Base-by-base conservation (phyloP, 2,797 vertebrate species). In the Danio kyathit region DNA sequence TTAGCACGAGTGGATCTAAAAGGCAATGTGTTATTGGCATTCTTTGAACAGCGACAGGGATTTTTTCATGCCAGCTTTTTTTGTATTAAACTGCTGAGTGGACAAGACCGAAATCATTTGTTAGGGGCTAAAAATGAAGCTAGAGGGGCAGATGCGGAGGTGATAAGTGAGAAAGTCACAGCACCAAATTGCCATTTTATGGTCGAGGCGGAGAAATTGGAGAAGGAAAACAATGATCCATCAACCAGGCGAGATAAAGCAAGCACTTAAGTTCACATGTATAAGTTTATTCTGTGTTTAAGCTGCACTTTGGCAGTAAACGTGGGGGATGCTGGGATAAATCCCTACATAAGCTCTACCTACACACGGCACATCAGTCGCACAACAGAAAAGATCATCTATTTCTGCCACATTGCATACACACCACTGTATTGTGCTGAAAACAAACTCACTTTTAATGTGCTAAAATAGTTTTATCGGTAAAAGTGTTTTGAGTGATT, bases 271-370 rank as follows among this genome's bases (percentile, higher is more conserved):
- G 19, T 43, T 46, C 2, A 11, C 80, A 64, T 83, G 81, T 92
- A 88, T 90, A 89, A 90, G 90, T 92, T 91, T 86, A 92, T 88
- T 89, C 89, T 86, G 86, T 56, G 80, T 83, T 79, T 52, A 79
- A 89, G 88, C 66, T 13, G 71, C 79, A 85, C 88, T 76, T 83
- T 88, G 86, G 90, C 89, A 91, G 91, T 91, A 91, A 92, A 93
- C 10, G 76, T 77, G 86, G 74, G 81, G 84, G 88, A 91, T 88
- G 88, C 86, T 76, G 86, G 84, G 46, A 19, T 90, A 91, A 93
- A 94, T 93, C 91, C 90, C 80, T 79, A 82, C 90, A 88, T 91
- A 92, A 92, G 90, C 91, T 89, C 90, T 89, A 83, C 90, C 90
- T 88, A 92, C 87, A 59, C 85, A 88, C 76, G 29, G 82, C 76